Evolutionary conservation across 2,888 invertebrate genomes (phyloP).

Genomic region (Danaus chrysippus): DNA sequence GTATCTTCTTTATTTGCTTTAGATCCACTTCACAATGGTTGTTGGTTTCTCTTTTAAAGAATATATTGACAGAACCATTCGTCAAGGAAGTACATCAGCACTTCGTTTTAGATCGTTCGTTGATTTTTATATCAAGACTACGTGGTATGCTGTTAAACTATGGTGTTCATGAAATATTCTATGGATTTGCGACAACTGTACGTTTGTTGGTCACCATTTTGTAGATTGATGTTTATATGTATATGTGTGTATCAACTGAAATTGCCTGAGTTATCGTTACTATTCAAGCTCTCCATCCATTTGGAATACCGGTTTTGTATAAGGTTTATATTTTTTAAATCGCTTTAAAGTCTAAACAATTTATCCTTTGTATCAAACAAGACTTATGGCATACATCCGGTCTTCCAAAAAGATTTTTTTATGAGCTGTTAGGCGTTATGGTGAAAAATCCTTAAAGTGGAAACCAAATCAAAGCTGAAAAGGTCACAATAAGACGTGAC

Average conservation of each 20-base stretch:
- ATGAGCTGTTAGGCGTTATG: slow-evolving; percentile 68
- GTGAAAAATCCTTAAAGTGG: slow-evolving; percentile 83
- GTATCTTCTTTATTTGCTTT: slow-evolving; percentile 13
- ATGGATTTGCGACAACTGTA: slow-evolving; percentile 77
- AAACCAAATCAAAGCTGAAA: slow-evolving; percentile 91
- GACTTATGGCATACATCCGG: slow-evolving; percentile 42
- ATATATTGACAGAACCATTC: slow-evolving; percentile 1
- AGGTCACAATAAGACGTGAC: slow-evolving; percentile 87
- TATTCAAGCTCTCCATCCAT: slow-evolving; percentile 64
- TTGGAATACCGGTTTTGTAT: slow-evolving; percentile 66
- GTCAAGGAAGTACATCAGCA: slow-evolving; percentile 22
- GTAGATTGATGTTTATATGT: slow-evolving; percentile 78
- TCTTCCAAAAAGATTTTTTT: slow-evolving; percentile 57
- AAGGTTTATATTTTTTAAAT: slow-evolving; percentile 43
- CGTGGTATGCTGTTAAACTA: slow-evolving; percentile 9
- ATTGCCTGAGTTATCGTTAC: slow-evolving; percentile 62
- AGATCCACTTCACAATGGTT: background rate
- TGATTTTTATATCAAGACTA: slow-evolving; percentile 9
- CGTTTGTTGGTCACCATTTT: slow-evolving; percentile 70
- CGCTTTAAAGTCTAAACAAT: slow-evolving; percentile 36
- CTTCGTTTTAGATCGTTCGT: slow-evolving; percentile 24
- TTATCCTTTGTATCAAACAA: slow-evolving; percentile 31
- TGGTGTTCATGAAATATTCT: slow-evolving; percentile 43
- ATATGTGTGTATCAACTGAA: slow-evolving; percentile 74
- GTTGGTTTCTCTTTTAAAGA: background rate